Percentiles rank a stretch among this genome's conserved stretches.
These are phyloP conservation scores for Pungitius pungitius DNA, from an alignment of 2,113 vertebrate species.

Conservation along the genomic window DNA sequence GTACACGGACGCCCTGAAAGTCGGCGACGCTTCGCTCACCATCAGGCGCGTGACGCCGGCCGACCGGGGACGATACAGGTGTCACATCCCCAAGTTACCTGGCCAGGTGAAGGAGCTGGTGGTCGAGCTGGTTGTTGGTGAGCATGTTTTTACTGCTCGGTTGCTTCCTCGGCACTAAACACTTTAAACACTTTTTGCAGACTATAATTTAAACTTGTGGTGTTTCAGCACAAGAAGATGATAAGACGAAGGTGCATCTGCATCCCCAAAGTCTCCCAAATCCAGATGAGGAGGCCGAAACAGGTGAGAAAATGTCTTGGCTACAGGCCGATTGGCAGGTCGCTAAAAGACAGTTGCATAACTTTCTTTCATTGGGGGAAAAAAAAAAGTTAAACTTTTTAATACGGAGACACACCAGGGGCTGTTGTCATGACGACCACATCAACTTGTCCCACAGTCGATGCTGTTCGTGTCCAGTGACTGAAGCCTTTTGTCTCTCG, in stretches of 20 bases:
- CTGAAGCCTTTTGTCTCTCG: background rate
- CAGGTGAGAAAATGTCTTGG: background rate
- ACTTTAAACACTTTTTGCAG: background rate
- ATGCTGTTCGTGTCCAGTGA: background rate
- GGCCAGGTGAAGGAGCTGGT: rapidly evolving
- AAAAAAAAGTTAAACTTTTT: too few species aligned
- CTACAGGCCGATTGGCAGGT: too few species aligned
- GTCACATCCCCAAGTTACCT: slow-evolving; percentile 18
- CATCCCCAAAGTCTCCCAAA: rapidly evolving
- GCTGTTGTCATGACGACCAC: too few species aligned
- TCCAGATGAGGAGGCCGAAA: rapidly evolving
- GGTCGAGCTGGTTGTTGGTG: slow-evolving; percentile 22
- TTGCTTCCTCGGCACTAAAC: too few species aligned
- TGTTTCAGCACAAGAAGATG: background rate
- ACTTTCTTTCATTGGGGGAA: too few species aligned
- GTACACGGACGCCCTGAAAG: background rate
- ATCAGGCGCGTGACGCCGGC: slow-evolving; percentile 16
- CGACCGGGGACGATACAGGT: slow-evolving; percentile 28
- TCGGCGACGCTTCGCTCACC: slow-evolving; percentile 35
- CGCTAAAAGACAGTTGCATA: too few species aligned
- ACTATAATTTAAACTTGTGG: background rate
- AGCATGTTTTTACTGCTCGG: too few species aligned
- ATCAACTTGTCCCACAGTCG: too few species aligned
- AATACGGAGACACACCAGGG: too few species aligned
- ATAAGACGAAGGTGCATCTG: rapidly evolving